Evolutionary conservation across 2,797 vertebrate genomes (phyloP).

Genomic region (Lutjanus argentimaculatus): DNA sequence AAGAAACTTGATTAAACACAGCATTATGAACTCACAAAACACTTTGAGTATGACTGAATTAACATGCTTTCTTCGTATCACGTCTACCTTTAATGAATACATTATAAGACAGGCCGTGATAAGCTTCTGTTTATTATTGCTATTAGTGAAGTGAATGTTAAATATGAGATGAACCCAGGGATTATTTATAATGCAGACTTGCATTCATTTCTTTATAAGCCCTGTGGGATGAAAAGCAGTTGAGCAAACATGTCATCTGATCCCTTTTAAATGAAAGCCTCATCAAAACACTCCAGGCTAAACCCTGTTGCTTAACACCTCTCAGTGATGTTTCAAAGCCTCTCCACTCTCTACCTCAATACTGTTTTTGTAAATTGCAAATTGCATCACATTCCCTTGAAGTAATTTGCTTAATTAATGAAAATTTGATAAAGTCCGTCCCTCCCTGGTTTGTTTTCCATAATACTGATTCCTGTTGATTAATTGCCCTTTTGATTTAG

Average conservation of each 20-base stretch:
- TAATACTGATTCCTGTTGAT: slow-evolving; percentile 64
- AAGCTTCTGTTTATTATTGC: not conserved
- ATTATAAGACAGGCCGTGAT: not conserved
- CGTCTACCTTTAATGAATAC: not conserved
- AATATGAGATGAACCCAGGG: slow-evolving; percentile 9
- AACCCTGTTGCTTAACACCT: slow-evolving; percentile 42
- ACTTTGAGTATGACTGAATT: not conserved
- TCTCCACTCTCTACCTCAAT: slow-evolving; percentile 13
- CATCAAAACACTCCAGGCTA: slow-evolving; percentile 50
- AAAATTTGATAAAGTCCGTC: slow-evolving; percentile 65
- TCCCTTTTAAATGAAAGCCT: slow-evolving; percentile 48
- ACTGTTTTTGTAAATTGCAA: slow-evolving; percentile 55
- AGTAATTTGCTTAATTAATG: slow-evolving; percentile 71
- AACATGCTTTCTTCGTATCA: not conserved
- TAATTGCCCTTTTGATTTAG: slow-evolving; percentile 72
- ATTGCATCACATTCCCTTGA: slow-evolving; percentile 60
- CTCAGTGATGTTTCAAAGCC: slow-evolving; percentile 34
- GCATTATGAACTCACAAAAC: not conserved
- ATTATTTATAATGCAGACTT: slow-evolving; percentile 36
- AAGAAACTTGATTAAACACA: not conserved
- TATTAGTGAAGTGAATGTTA: slow-evolving; percentile 15
- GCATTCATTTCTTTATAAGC: slow-evolving; percentile 31
- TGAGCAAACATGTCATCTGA: slow-evolving; percentile 61
- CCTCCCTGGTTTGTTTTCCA: slow-evolving; percentile 61
- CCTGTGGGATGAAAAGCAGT: slow-evolving; percentile 36